A percentile compares a stretch with the other conserved stretches of the same genome.
phyloP scores from a whole-genome alignment of 2,888 invertebrate species.

The Drosophila nigricruria region DNA sequence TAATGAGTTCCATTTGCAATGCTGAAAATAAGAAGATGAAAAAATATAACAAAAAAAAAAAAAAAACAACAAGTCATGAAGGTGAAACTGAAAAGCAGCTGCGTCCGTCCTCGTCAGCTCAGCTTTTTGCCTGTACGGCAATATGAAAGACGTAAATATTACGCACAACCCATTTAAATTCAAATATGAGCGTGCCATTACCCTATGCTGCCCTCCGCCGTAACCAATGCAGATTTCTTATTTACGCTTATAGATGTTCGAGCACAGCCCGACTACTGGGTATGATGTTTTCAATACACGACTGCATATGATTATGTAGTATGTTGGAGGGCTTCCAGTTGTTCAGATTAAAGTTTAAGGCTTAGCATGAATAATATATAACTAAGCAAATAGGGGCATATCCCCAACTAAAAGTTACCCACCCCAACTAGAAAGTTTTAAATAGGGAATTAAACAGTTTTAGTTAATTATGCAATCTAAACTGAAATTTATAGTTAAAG shows the following conservation, averaged over 20 bases:
- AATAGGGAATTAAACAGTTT: background rate
- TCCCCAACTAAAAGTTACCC: background rate
- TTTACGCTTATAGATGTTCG: slow-evolving; percentile 60
- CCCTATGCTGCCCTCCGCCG: slow-evolving; percentile 39
- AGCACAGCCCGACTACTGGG: slow-evolving; percentile 38
- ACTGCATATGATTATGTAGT: background rate
- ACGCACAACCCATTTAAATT: slow-evolving; percentile 25
- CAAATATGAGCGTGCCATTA: slow-evolving; percentile 11
- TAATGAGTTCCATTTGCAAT: slow-evolving; percentile 4
- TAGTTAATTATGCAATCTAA: background rate
- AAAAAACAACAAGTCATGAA: slow-evolving; percentile 12
- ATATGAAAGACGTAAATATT: slow-evolving; percentile 20
- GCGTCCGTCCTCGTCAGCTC: slow-evolving; percentile 56
- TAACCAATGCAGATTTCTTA: slow-evolving; percentile 64
- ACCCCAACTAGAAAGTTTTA: background rate
- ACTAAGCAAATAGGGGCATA: background rate
- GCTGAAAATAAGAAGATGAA: background rate
- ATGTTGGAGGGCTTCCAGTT: background rate
- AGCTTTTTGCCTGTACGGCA: slow-evolving; percentile 46
- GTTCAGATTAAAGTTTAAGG: background rate
- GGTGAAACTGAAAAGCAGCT: slow-evolving; percentile 12
- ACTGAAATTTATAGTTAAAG: background rate
- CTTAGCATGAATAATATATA: background rate
- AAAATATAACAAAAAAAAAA: background rate
- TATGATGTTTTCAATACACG: background rate